These are phyloP conservation scores for Phocoena sinus DNA, from an alignment of 2,113 vertebrate genomes.

Conservation along the genomic window DNA sequence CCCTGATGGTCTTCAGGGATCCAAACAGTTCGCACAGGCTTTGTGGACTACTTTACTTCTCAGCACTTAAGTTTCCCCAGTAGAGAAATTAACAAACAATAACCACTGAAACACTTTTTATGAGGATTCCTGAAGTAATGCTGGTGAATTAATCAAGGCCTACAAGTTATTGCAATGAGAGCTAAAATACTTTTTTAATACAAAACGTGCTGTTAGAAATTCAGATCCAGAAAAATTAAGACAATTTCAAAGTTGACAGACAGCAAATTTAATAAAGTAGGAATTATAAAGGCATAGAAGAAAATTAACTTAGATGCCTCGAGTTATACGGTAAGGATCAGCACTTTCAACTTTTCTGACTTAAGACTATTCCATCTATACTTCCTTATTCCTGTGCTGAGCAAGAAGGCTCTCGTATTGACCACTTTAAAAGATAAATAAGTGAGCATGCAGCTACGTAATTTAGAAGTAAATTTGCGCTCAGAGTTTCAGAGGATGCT, in stretches of 20 bases:
- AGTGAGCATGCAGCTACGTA: not conserved
- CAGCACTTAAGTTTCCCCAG: constrained; percentile 36
- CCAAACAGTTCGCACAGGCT: not conserved
- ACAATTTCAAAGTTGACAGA: constrained; percentile 46
- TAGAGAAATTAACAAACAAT: constrained; percentile 39
- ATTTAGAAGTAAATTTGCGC: constrained; percentile 28
- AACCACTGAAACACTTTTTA: constrained; percentile 19
- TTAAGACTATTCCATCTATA: not conserved
- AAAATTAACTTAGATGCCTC: constrained; percentile 57
- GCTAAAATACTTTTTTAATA: constrained; percentile 16
- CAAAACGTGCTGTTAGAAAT: constrained; percentile 43
- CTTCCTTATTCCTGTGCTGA: not conserved
- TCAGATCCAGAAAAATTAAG: constrained; percentile 56
- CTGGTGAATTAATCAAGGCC: constrained; percentile 33
- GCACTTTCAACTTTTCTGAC: not conserved
- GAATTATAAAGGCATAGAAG: constrained; percentile 50
- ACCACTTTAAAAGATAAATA: constrained; percentile 37
- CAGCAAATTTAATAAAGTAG: constrained; percentile 55
- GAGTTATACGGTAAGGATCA: constrained; percentile 48
- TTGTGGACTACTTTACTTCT: constrained; percentile 9
- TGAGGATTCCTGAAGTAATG: constrained; percentile 34
- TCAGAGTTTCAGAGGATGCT: not conserved
- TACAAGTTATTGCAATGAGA: constrained; percentile 39
- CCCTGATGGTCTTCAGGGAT: not conserved
- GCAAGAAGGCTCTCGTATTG: not conserved